Evolutionary conservation across 2,113 vertebrate genomes (phyloP).

Genomic region (Pteruthius melanotis): DNA sequence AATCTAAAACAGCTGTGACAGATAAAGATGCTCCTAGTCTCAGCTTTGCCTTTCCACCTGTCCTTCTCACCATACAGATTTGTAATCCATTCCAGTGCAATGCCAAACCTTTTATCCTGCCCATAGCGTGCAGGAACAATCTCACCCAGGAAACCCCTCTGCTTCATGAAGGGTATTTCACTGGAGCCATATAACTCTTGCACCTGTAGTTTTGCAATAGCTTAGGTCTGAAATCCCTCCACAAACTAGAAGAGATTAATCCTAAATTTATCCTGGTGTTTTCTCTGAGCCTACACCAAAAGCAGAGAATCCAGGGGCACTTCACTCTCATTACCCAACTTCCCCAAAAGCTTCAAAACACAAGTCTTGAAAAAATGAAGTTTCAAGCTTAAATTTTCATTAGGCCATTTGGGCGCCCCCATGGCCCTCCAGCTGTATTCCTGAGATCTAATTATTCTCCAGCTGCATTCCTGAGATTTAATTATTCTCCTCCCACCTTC

Average conservation of each 20-base stretch:
- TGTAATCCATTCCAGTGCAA: background rate
- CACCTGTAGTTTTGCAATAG: background rate
- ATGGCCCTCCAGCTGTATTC: background rate
- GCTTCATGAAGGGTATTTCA: background rate
- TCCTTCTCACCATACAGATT: fast-evolving
- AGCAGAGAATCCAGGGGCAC: background rate
- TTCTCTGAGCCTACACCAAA: background rate
- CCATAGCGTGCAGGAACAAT: background rate
- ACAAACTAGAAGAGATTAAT: background rate
- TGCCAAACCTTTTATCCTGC: background rate
- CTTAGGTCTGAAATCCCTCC: background rate
- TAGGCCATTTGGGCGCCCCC: background rate
- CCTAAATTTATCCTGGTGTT: background rate
- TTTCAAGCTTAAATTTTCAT: background rate
- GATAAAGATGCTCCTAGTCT: background rate
- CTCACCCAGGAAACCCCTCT: background rate
- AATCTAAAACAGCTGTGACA: background rate
- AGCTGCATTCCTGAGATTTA: background rate
- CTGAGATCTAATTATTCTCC: background rate
- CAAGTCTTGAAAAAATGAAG: background rate
- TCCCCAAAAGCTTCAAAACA: background rate
- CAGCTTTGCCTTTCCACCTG: background rate
- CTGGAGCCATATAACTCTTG: background rate
- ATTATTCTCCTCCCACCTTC: background rate
- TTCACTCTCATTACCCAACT: background rate